These are phyloP conservation scores for Ateles fusciceps DNA, from an alignment of 2,797 vertebrate species.

Conservation along the genomic window DNA sequence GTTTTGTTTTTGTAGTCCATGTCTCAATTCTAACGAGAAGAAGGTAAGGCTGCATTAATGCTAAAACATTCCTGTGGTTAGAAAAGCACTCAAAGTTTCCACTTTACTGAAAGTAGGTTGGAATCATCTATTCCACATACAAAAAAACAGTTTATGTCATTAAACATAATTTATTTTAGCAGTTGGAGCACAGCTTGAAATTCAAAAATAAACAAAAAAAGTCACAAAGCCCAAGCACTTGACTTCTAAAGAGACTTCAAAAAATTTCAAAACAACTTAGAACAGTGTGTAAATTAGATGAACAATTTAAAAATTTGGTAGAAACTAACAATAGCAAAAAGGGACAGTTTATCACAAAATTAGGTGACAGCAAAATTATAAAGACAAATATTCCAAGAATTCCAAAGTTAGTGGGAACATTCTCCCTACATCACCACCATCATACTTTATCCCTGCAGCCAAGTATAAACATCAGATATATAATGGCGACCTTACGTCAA, in stretches of 20 bases:
- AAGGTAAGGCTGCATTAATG: neutral
- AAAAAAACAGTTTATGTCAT: neutral
- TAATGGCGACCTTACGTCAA: neutral
- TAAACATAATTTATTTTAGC: neutral
- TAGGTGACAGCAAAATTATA: neutral
- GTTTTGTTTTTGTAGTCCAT: neutral
- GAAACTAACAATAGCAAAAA: neutral
- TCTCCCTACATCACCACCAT: neutral
- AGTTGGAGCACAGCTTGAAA: neutral
- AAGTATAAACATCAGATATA: neutral
- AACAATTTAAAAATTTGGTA: neutral
- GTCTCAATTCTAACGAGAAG: neutral
- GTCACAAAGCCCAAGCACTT: neutral
- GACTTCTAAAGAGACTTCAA: neutral
- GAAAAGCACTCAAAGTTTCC: neutral
- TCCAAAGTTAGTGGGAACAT: neutral
- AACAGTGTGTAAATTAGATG: neutral
- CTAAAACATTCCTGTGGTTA: neutral
- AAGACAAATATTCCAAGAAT: neutral
- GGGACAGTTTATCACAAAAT: neutral
- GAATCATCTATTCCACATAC: neutral
- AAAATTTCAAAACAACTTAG: neutral
- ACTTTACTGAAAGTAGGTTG: neutral
- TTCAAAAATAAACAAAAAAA: conserved; percentile 17
- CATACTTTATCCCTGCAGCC: neutral